phyloP scores from a whole-genome alignment of 2,797 vertebrate species.

The Neopelma chrysocephalum region DNA sequence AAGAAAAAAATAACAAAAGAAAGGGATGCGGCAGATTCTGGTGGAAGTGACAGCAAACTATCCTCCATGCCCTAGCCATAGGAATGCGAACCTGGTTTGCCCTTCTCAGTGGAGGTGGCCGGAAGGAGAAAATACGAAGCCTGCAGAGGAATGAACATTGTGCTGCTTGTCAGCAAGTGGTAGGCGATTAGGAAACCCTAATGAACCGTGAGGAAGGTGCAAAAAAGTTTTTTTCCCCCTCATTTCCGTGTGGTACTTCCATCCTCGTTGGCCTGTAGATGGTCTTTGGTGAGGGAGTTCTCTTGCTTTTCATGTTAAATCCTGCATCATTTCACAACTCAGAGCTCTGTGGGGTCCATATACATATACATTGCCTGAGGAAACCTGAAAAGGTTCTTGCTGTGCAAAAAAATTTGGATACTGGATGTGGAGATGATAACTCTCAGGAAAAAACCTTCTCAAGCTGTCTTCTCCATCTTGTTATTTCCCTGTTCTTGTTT shows the following conservation, averaged over 20 bases:
- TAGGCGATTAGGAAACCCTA: neutral
- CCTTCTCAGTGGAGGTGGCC: conserved; percentile 25
- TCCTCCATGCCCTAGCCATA: conserved; percentile 25
- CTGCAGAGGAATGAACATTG: conserved; percentile 33
- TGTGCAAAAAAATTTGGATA: neutral
- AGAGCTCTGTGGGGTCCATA: neutral
- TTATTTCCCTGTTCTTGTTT: neutral
- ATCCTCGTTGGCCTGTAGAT: neutral
- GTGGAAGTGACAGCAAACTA: conserved; percentile 6
- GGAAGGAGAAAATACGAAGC: conserved; percentile 13
- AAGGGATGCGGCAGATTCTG: neutral
- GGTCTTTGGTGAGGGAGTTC: neutral
- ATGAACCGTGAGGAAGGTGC: neutral
- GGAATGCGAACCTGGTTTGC: conserved; percentile 6
- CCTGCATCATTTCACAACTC: neutral
- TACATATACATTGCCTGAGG: neutral
- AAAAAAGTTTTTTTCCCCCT: neutral
- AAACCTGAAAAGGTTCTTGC: neutral
- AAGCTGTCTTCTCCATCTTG: neutral
- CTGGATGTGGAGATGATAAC: neutral
- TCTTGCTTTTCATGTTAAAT: neutral
- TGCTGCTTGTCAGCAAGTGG: neutral
- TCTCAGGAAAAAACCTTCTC: neutral
- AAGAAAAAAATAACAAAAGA: neutral
- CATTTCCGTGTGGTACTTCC: neutral